Evolutionary conservation across 1,140 invertebrate genomes (phyloP).

Genomic region (Protaetia brevitarsis): DNA sequence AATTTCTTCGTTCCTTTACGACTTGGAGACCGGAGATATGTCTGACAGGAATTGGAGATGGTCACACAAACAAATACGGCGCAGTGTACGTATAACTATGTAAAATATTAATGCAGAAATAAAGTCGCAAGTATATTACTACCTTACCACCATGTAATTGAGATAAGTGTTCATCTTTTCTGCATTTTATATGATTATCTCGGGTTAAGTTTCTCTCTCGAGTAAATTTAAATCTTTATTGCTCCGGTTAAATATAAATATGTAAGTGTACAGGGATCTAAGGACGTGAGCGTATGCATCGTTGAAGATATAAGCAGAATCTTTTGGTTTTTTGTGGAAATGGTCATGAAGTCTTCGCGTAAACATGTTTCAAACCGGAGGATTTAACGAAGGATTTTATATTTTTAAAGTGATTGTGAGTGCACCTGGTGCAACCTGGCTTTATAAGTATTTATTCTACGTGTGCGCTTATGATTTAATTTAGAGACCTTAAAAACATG

Average conservation of each 20-base stretch:
- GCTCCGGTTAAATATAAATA: slow-evolving; percentile 23
- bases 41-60: not conserved
- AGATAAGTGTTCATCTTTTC: slow-evolving; percentile 23
- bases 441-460: too few species aligned
- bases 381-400: too few species aligned
- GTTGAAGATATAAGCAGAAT: not conserved
- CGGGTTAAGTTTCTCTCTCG: not conserved
- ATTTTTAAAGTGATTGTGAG: too few species aligned
- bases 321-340: slow-evolving; percentile 1
- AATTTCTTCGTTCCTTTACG: not conserved
- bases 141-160: slow-evolving; percentile 18
- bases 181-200: slow-evolving; percentile 21
- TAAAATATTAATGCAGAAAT: slow-evolving; percentile 15
- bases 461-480: too few species aligned
- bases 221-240: slow-evolving; percentile 23
- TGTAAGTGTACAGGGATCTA: not conserved
- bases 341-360: not conserved
- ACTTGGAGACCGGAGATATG: not conserved
- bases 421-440: too few species aligned
- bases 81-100: not conserved
- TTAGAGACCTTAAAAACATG: too few species aligned
- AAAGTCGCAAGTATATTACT: slow-evolving; percentile 19
- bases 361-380: not conserved
- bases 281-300: not conserved
- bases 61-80: not conserved